These are phyloP conservation scores for Thumatha senex DNA, from an alignment of 2,888 invertebrate species.

Conservation along the genomic window DNA sequence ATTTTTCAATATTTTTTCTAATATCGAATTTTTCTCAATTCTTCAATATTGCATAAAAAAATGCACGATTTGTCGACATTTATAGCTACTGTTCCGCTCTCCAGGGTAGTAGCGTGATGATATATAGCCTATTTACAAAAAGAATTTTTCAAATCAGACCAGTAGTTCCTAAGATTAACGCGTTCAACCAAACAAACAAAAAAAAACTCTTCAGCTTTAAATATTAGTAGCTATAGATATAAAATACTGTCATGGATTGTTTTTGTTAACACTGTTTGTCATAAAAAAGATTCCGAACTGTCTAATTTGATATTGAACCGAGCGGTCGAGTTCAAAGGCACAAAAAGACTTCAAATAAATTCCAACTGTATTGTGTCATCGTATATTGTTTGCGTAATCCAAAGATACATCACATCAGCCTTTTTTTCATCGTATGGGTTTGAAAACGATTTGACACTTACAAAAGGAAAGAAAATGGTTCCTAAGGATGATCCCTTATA, in stretches of 20 bases:
- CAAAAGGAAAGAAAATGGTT: constrained; percentile 10
- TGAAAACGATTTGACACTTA: constrained; percentile 11
- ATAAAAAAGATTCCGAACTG: not conserved
- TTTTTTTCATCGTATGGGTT: constrained; percentile 8
- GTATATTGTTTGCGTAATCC: constrained; percentile 1
- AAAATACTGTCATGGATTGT: not conserved
- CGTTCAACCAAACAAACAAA: too few relatives aligned
- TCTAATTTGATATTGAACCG: not conserved
- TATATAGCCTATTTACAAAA: too few relatives aligned
- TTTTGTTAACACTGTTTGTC: not conserved
- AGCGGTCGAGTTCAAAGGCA: constrained; percentile 5
- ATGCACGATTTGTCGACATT: too few relatives aligned
- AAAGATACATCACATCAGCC: constrained; percentile 4
- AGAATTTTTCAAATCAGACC: too few relatives aligned
- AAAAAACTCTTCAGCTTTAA: too few relatives aligned
- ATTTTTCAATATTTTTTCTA: too few relatives aligned
- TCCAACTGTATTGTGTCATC: not conserved
- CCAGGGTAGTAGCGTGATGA: too few relatives aligned
- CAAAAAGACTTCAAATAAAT: not conserved
- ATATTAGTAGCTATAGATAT: too few relatives aligned
- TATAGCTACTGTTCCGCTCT: too few relatives aligned
- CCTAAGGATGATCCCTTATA: constrained; percentile 15
- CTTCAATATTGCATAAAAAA: too few relatives aligned
- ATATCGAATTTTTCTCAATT: too few relatives aligned
- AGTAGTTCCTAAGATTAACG: too few relatives aligned